Conservation (phyloP, 1,140 invertebrate species). For the Radopholus similis region DNA sequence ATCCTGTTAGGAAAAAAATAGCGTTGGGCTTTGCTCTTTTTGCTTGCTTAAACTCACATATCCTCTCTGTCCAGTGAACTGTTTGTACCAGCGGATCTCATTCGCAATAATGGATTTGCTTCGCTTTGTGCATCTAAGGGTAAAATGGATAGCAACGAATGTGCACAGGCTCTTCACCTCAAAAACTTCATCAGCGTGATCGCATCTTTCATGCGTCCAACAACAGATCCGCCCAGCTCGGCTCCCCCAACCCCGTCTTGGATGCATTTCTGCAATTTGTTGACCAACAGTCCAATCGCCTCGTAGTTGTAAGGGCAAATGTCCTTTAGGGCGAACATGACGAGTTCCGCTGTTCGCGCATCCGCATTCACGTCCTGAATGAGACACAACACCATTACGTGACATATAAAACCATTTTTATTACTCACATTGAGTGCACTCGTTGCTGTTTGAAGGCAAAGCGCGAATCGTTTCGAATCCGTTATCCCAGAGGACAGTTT, state of each 20-base stretch:
- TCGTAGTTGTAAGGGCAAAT: slow-evolving; percentile 33
- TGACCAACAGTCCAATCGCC: slow-evolving; percentile 20
- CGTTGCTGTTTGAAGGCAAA: slow-evolving; percentile 19
- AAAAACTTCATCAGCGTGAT: slow-evolving; percentile 15
- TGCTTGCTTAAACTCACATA: not conserved
- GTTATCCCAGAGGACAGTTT: slow-evolving; percentile 9
- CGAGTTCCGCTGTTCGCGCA: not conserved
- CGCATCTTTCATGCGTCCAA: slow-evolving; percentile 4
- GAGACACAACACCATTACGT: not conserved
- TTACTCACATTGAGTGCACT: not conserved
- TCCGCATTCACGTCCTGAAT: slow-evolving; percentile 1
- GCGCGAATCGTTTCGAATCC: slow-evolving; percentile 13
- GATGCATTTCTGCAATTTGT: slow-evolving; percentile 18
- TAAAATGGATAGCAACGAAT: not conserved
- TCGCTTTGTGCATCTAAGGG: slow-evolving; percentile 13
- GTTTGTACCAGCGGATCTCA: slow-evolving; percentile 28
- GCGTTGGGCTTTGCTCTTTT: no score
- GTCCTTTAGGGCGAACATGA: not conserved
- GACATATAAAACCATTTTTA: not conserved
- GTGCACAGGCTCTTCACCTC: not conserved
- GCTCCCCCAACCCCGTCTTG: not conserved
- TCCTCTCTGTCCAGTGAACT: slow-evolving; percentile 2
- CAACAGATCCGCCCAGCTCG: not conserved
- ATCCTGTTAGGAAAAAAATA: not conserved
- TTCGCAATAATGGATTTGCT: not conserved